Conservation (phyloP, 2,113 vertebrate species). For the Hippocampus mohnikei region DNA sequence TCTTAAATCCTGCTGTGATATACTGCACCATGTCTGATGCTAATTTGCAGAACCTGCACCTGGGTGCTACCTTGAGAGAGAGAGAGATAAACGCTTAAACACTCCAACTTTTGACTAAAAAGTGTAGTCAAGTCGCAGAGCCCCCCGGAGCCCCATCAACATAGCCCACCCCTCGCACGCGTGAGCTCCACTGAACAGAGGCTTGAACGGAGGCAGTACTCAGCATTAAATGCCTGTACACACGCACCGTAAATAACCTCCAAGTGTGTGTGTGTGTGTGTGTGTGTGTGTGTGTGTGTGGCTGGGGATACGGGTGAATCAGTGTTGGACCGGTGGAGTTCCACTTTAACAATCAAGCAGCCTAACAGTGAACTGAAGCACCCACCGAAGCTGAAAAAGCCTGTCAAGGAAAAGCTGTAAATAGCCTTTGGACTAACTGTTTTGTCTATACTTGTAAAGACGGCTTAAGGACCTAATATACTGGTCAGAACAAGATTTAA, state of each 20-base stretch:
- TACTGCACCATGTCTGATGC: no score
- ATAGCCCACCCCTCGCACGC: not conserved
- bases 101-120: no score
- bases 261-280: slow-evolving; percentile 8
- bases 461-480: slow-evolving; percentile 62
- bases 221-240: slow-evolving; percentile 61
- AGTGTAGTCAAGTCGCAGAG: no score
- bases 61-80: no score
- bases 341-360: slow-evolving; percentile 19
- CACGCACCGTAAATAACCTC: slow-evolving; percentile 58
- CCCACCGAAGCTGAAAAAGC: slow-evolving; percentile 29
- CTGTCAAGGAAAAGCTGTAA: slow-evolving; percentile 53
- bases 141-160: not conserved
- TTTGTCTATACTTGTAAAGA: slow-evolving; percentile 67
- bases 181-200: slow-evolving; percentile 44
- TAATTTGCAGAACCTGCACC: no score
- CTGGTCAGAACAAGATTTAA: slow-evolving; percentile 61
- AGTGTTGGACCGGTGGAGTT: slow-evolving; percentile 5
- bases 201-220: slow-evolving; percentile 54
- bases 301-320: not conserved
- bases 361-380: slow-evolving; percentile 32
- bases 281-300: not conserved
- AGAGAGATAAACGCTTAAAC: no score
- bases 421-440: slow-evolving; percentile 60
- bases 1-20: no score